Conservation (phyloP, 2,888 invertebrate genomes). For the Stegophylla sp. region DNA sequence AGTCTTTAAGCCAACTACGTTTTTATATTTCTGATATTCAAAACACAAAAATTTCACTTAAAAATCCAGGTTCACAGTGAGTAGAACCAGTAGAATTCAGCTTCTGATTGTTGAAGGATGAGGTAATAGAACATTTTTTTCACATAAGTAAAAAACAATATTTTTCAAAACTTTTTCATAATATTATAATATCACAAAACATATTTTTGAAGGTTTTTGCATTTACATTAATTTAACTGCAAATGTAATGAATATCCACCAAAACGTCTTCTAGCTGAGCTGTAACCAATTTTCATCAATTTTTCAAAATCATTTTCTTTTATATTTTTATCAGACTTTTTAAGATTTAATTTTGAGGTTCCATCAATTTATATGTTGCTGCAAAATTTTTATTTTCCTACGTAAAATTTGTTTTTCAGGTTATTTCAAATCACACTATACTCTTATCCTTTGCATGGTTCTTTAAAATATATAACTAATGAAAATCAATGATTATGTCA, state of each 20-base stretch:
- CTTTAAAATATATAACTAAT: too few species aligned
- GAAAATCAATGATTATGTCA: not conserved
- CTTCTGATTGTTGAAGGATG: not conserved
- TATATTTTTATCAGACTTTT: not conserved
- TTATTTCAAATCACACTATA: not conserved
- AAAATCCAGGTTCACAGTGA: constrained; percentile 22
- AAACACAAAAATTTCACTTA: constrained; percentile 16
- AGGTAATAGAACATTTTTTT: not conserved
- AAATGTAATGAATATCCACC: constrained; percentile 6
- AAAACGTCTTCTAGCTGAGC: not conserved
- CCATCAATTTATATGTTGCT: not conserved
- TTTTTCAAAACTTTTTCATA: constrained; percentile 16
- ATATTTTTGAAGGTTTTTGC: too few species aligned
- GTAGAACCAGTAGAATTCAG: not conserved
- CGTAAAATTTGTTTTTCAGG: not conserved
- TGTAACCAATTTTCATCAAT: not conserved
- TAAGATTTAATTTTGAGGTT: not conserved
- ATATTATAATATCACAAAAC: too few species aligned
- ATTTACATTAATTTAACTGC: too few species aligned
- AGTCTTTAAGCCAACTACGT: not conserved
- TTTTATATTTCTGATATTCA: constrained; percentile 18
- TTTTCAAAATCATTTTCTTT: not conserved
- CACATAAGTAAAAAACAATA: not conserved
- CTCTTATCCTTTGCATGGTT: not conserved
- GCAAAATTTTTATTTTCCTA: not conserved